Base-by-base conservation (phyloP, 2,888 invertebrate species). In the Elysia crispata region DNA sequence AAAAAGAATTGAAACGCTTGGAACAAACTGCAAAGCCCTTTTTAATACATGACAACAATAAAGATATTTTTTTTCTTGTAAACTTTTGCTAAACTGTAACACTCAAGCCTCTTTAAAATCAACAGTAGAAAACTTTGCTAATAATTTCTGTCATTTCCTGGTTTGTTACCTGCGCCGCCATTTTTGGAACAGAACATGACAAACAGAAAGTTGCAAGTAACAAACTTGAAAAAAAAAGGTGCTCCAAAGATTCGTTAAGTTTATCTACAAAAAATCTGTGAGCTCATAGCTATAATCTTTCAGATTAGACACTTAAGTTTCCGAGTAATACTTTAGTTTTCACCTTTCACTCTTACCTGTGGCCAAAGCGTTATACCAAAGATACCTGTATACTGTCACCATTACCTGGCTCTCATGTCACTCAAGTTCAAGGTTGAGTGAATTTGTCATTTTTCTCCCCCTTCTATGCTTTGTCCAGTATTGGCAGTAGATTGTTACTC, bases 91-190 rank as follows among this genome's bases (percentile, higher is more conserved):
- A n/a, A n/a, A n/a, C n/a, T n/a, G n/a, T n/a, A n/a, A n/a, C n/a
- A n/a, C n/a, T n/a, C n/a, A n/a, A n/a, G n/a, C n/a, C n/a, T n/a
- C n/a, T n/a, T n/a, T n/a, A n/a, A n/a, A n/a, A n/a, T n/a, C n/a
- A n/a, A n/a, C n/a, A n/a, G n/a, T n/a, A n/a, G n/a, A n/a, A n/a
- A n/a, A n/a, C n/a, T n/a, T n/a, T n/a, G n/a, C n/a, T 41, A 41
- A 41, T 11, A 41, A 41, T 41, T 41, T 41, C 41, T 41, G 28
- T 41, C 73, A 79, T 79, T 79, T 79, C 79, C 79, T 79, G 79
- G 79, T 79, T 78, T 74, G 50, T 30, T 66, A 73, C 50, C 79
- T 77, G 73, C 49, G 66, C 72, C 73, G 79, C 79, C 79, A 79
- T 79, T 28, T 74, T 60, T 31, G 72, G 72, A 60, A 60, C 57